Evolutionary conservation across 2,797 vertebrate genomes (phyloP).

Genomic region (Rhinogobio ventralis): DNA sequence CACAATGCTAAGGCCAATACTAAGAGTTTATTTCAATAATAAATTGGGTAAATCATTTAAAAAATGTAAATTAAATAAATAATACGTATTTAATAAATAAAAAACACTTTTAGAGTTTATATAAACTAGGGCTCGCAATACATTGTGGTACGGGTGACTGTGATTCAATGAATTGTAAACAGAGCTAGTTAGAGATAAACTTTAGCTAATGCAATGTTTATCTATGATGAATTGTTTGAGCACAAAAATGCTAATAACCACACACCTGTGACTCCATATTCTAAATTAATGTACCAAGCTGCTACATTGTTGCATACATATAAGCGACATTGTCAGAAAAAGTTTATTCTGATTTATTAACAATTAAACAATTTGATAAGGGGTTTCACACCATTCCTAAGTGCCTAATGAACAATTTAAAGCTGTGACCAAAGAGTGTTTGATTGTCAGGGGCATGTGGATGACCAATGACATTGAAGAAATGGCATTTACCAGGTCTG

Average conservation of each 20-base stretch:
- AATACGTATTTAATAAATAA: neutral
- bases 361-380: neutral
- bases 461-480: conserved; percentile 25
- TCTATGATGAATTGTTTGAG: neutral
- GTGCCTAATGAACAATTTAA: neutral
- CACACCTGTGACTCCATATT: neutral
- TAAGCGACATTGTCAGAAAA: conserved; percentile 3
- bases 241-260: neutral
- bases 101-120: neutral
- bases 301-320: neutral
- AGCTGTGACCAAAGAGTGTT: conserved; percentile 8
- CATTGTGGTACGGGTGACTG: neutral
- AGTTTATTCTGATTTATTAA: neutral
- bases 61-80: neutral
- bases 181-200: neutral
- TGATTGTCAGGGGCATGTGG: conserved; percentile 27
- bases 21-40: neutral
- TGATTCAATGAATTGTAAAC: neutral
- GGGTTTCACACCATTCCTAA: neutral
- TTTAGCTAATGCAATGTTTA: neutral
- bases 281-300: neutral
- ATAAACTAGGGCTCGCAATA: neutral
- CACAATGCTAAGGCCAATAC: neutral
- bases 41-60: neutral
- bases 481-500: conserved; percentile 17